Evolutionary conservation across 2,888 invertebrate species (phyloP), one percentile per base, ranked within the genome.

Genomic region (Habroteleia sp.): DNA sequence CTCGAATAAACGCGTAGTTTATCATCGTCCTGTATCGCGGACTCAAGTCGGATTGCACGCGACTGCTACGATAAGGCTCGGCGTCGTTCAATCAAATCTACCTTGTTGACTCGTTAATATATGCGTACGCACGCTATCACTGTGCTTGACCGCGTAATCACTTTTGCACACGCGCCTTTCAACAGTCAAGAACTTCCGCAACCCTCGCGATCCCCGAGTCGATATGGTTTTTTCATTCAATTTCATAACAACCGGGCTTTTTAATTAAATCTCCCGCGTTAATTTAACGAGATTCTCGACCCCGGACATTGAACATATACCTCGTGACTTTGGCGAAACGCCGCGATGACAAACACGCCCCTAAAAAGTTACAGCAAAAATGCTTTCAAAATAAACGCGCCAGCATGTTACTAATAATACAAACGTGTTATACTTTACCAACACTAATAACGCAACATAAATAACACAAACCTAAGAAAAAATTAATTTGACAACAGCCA

Each of bases 1-100:
- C 73, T 46, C 77, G 68, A 66, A 62, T 72, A 56, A 60, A 52
- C 50, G 52, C 48, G 60, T 52, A 62, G 71, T 75, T 77, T 77
- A 75, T 75, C 75, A 77, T 79, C 52, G 39, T 58, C 42, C 50
- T 60, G 77, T 76, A 79, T 77, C 77, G 50, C 52, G 52, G 42
- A 62, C 50, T 52, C 60, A 72, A 76, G 74, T 65, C 72, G 63
- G 63, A 74, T 73, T 60, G 62, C 62, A 71, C 62, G 75, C 69
- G 68, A 73, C 52, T 68, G 56, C 52, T 35, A 39, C 62, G 69
- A 68, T 69, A 74, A 74, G 46, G 35, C 50, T 48, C 37, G 50
- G 50, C 63, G 52, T 42, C 71, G 63, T 35, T 73, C 74, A 74
- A 77, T 78, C 69, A 73, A 75, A 69, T 65, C 62, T 50, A 54